A percentile compares a stretch with the other conserved stretches of the same genome.
Conservation (phyloP, 1,140 invertebrate species). For the Hormaphis cornu region DNA sequence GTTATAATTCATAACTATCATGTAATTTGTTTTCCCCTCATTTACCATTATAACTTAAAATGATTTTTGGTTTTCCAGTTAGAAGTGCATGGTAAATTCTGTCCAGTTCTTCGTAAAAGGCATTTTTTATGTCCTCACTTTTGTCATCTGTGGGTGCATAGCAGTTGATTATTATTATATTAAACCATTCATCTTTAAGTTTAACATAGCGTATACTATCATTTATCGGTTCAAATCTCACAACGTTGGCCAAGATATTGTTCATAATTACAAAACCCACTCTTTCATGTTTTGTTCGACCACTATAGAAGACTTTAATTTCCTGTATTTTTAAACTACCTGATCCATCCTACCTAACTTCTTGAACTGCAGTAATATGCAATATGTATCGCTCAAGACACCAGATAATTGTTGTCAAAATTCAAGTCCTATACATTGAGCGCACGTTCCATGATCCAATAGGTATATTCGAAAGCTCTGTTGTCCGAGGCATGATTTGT, state of each 20-base stretch:
- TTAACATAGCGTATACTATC: background rate
- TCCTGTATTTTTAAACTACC: background rate
- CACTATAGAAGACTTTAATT: background rate
- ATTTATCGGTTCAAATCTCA: background rate
- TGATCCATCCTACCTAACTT: background rate
- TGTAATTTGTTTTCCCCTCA: no score
- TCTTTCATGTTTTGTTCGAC: background rate
- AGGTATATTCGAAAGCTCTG: background rate
- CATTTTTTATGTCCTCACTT: background rate
- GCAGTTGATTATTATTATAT: background rate
- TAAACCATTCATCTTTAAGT: background rate
- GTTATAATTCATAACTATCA: no score
- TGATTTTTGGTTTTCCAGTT: background rate
- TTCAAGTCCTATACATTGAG: background rate
- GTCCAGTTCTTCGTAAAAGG: background rate
- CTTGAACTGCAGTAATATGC: background rate
- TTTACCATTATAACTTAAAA: background rate
- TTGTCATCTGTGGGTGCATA: no score
- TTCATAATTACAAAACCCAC: background rate
- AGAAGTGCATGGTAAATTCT: background rate
- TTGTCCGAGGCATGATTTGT: background rate
- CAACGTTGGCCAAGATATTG: background rate
- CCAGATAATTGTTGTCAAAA: background rate
- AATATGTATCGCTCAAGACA: background rate
- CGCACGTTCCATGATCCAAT: no score